Base-by-base conservation (phyloP, 2,797 vertebrate genomes). In the Muscicapa comitata region DNA sequence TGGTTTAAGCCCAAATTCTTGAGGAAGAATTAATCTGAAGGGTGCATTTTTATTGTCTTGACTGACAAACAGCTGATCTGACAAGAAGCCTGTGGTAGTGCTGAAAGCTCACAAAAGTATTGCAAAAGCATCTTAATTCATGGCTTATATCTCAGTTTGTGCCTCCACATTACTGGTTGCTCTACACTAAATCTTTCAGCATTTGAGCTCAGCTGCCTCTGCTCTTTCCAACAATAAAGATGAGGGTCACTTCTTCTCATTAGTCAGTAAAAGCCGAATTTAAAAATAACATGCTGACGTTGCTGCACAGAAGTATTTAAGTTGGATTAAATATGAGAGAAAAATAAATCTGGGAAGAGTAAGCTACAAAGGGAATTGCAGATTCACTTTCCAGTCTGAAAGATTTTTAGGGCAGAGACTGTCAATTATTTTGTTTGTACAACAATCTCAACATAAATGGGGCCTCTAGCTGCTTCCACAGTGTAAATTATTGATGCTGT, bases 401-500 rank as follows among this genome's bases (percentile, higher is more conserved):
- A 96, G 89, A 94, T 93, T 93, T 96, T 95, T 94, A 94, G 87
- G 91, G 87, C 94, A 97, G 78, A n/a, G 62, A 81, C 85, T 95
- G 95, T 96, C 95, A 94, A 90, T 96, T 95, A 93, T 88, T 96
- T 96, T 96, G 89, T 95, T 95, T 93, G 91, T 91, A 89, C 75
- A 94, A 89, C 75, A 90, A 7, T 88, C 66, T 88, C 51, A 84
- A 38, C 93, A 94, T 94, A 93, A 96, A 92, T 94, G 89, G 89
- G 51, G 66, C 91, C 62, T 90, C 95, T 90, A 70, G 79, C 85
- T 94, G 73, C 93, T 94, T 93, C 82, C 55, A 73, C 79, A 59
- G 6, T 2, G 7, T 94, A 86, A 96, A 96, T 95, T 94, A 96
- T 94, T 93, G 94, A 95, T 95, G 95, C 40, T 84, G 70, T 66